Percentiles rank a stretch among this genome's conserved stretches.
Evolutionary conservation across 2,797 vertebrate genomes (phyloP).

Genomic region (Phoebastria nigripes): DNA sequence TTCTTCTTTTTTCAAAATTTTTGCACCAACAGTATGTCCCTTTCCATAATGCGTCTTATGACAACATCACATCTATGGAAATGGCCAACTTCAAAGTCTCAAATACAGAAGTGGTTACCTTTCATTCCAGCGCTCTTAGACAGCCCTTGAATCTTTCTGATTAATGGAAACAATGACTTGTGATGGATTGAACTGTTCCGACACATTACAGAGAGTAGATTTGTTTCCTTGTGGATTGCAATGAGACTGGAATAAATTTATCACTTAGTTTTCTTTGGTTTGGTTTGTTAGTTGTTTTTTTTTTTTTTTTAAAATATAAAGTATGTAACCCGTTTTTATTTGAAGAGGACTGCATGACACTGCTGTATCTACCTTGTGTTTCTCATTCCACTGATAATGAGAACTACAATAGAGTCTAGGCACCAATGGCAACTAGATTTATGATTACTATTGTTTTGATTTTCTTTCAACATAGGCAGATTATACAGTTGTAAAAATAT

Average conservation of each 20-base stretch:
- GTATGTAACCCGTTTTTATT: not conserved
- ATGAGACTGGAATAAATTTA: not conserved
- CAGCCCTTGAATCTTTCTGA: not conserved
- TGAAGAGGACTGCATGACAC: not conserved
- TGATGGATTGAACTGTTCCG: not conserved
- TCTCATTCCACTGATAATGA: not conserved
- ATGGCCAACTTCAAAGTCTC: not conserved
- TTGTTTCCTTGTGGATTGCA: constrained; percentile 30
- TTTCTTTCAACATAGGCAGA: not conserved
- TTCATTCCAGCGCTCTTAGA: not conserved
- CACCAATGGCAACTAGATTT: not conserved
- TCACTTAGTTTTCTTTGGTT: not conserved
- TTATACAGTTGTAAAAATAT: not conserved
- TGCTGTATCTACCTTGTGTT: not conserved
- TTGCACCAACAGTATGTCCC: not conserved
- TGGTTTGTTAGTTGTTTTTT: not conserved
- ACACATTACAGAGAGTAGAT: not conserved
- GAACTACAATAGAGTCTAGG: not conserved
- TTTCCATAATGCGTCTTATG: not conserved
- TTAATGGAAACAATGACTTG: constrained; percentile 7
- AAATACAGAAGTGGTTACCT: constrained; percentile 4
- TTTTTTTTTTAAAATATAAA: constrained; percentile 7
- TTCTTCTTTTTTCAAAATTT: not conserved
- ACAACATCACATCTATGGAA: not conserved
- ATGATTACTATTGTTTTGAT: not conserved